Evolutionary conservation across 2,888 invertebrate genomes (phyloP).

Genomic region (Gisinianus flammeolus): DNA sequence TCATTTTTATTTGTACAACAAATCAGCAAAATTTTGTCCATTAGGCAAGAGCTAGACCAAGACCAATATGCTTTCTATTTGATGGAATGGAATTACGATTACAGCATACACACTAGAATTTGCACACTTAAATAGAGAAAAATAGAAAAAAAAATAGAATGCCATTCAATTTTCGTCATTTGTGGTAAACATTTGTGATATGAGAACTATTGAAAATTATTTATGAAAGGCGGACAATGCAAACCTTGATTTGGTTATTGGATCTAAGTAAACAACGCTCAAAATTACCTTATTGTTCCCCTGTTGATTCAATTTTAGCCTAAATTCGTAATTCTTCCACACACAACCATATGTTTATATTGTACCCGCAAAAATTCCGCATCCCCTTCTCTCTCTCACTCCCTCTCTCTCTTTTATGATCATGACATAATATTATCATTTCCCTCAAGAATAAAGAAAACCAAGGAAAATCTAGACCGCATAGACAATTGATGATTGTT

Average conservation of each 20-base stretch:
- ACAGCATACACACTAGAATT: background rate
- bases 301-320: conserved; percentile 23
- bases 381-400: background rate
- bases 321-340: background rate
- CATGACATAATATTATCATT: too few species aligned
- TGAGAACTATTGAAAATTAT: conserved; percentile 31
- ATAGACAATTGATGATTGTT: conserved; percentile 1
- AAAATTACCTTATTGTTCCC: conserved; percentile 28
- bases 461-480: conserved; percentile 20
- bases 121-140: background rate
- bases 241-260: conserved; percentile 33
- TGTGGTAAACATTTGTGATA: background rate
- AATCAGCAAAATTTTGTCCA: background rate
- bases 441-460: background rate
- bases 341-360: background rate
- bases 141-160: background rate
- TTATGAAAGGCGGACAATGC: conserved; percentile 27
- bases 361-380: background rate
- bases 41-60: background rate
- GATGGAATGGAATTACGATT: too few species aligned
- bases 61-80: background rate
- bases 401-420: too few species aligned
- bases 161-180: background rate
- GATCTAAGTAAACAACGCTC: conserved; percentile 34
- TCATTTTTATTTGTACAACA: background rate